Evolutionary conservation across 2,797 vertebrate genomes (phyloP).

Genomic region (Alfaro cultratus): DNA sequence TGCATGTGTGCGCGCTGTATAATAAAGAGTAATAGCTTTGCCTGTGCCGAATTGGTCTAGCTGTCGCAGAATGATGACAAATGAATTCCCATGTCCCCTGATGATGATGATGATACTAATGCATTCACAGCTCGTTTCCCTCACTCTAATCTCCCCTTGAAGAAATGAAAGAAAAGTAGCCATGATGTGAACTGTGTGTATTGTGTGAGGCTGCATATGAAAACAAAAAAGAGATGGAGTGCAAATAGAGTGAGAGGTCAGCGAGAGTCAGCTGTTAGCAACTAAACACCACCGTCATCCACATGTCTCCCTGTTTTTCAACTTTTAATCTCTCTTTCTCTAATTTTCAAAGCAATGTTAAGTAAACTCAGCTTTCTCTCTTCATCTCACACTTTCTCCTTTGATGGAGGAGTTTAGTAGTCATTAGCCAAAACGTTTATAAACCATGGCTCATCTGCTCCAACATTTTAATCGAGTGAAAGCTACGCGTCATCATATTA

Average conservation of each 20-base stretch:
- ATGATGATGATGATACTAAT: constrained; percentile 74
- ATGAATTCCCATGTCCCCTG: constrained; percentile 60
- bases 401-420: constrained; percentile 59
- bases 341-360: constrained; percentile 32
- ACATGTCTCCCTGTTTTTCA: constrained; percentile 6
- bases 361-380: constrained; percentile 37
- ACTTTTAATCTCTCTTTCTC: constrained; percentile 42
- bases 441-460: constrained; percentile 73
- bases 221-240: constrained; percentile 19
- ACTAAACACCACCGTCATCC: constrained; percentile 42
- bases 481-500: constrained; percentile 54
- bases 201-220: constrained; percentile 11
- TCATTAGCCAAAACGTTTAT: constrained; percentile 68
- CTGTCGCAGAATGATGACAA: constrained; percentile 71
- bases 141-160: constrained; percentile 56
- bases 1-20: constrained; percentile 16
- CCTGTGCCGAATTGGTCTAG: constrained; percentile 59
- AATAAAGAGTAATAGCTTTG: constrained; percentile 70
- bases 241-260: constrained; percentile 50
- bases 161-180: constrained; percentile 33
- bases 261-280: constrained; percentile 53
- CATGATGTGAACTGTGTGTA: neutral
- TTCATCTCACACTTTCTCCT: constrained; percentile 30
- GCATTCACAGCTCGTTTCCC: constrained; percentile 73
- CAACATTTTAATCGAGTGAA: constrained; percentile 69